Conservation (phyloP, 2,888 invertebrate species). For the Chorisops tibialis region DNA sequence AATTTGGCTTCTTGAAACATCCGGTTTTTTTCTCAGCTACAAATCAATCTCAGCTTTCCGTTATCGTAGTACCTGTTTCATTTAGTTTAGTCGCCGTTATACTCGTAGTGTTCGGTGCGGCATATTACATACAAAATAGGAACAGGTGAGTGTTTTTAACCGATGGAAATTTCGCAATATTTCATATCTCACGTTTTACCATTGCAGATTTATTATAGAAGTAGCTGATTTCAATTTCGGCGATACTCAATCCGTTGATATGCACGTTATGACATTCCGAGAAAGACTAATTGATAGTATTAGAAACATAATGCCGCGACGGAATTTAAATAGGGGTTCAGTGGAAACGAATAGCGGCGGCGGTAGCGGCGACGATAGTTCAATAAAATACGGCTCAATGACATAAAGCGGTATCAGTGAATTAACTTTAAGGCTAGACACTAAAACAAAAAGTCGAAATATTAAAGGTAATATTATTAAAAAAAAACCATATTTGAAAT, state of each 20-base stretch:
- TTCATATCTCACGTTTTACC: neutral
- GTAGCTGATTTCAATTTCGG: slow-evolving; percentile 91
- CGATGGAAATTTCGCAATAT: neutral
- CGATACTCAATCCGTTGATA: slow-evolving; percentile 66
- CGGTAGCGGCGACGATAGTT: slow-evolving; percentile 40
- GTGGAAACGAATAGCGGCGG: slow-evolving; percentile 40
- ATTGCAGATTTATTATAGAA: slow-evolving; percentile 72
- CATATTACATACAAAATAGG: slow-evolving; percentile 79
- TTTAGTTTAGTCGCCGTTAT: slow-evolving; percentile 80
- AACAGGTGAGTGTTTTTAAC: slow-evolving; percentile 58
- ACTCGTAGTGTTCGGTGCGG: slow-evolving; percentile 80
- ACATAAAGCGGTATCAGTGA: slow-evolving; percentile 33
- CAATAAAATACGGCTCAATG: slow-evolving; percentile 39
- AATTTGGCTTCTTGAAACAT: neutral
- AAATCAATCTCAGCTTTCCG: slow-evolving; percentile 77
- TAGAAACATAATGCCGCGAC: slow-evolving; percentile 56
- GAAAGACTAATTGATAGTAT: slow-evolving; percentile 79
- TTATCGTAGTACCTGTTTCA: slow-evolving; percentile 81
- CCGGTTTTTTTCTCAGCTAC: slow-evolving; percentile 58
- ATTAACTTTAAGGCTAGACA: slow-evolving; percentile 5
- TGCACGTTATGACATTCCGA: slow-evolving; percentile 83
- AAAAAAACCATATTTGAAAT: neutral
- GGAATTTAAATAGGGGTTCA: slow-evolving; percentile 35
- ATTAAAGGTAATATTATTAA: slow-evolving; percentile 6
- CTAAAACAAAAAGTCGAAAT: slow-evolving; percentile 4